These are phyloP conservation scores for Pangasius sanitwongsei DNA, from an alignment of 2,797 vertebrate genomes.

Conservation along the genomic window DNA sequence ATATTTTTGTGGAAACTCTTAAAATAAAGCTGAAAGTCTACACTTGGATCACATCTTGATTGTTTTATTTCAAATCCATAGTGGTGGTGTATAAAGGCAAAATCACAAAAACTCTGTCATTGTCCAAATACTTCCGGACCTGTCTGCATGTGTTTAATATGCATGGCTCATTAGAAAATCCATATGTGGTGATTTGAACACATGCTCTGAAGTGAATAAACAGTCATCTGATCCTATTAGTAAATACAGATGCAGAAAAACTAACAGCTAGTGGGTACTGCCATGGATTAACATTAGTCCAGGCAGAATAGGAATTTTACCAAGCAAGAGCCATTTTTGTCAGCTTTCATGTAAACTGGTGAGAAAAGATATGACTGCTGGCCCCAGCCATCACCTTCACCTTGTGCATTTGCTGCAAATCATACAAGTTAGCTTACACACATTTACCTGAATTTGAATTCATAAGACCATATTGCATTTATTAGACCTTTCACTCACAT, in stretches of 20 bases:
- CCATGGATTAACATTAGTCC: not conserved
- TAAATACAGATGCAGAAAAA: not conserved
- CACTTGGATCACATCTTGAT: too few species aligned
- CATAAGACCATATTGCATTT: not conserved
- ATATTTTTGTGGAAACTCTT: too few species aligned
- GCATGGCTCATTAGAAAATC: slow-evolving; percentile 24
- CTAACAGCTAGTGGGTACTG: not conserved
- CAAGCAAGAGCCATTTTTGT: not conserved
- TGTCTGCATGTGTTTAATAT: not conserved
- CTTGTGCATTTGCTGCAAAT: not conserved
- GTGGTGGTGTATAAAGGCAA: too few species aligned
- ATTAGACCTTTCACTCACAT: slow-evolving; percentile 42
- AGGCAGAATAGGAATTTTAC: not conserved
- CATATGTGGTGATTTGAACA: slow-evolving; percentile 16
- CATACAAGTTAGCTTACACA: not conserved
- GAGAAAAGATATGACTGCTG: too few species aligned
- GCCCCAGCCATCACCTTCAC: not conserved
- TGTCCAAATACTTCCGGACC: too few species aligned
- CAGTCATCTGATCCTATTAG: not conserved
- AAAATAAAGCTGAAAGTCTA: too few species aligned
- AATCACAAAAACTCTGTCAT: too few species aligned
- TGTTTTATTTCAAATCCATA: too few species aligned
- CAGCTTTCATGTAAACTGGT: not conserved
- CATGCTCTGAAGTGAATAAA: slow-evolving; percentile 5
- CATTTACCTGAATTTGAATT: not conserved